Conservation (phyloP, 2,113 vertebrate species). For the Saccopteryx bilineata region DNA sequence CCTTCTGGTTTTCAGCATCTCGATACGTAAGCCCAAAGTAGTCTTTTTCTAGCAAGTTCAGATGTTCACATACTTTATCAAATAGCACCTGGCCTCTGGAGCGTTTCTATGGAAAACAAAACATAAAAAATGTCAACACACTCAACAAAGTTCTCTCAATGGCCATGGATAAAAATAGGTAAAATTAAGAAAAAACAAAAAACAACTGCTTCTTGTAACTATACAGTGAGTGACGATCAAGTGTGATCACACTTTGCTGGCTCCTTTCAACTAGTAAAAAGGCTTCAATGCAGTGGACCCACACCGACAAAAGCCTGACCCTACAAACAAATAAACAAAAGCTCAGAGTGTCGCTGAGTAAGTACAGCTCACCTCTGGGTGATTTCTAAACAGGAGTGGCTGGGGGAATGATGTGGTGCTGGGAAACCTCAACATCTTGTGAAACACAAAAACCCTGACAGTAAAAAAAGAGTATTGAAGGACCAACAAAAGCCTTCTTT, state of each 20-base stretch:
- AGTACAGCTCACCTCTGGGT: neutral
- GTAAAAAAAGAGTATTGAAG: neutral
- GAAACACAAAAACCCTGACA: neutral
- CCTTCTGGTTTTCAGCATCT: constrained; percentile 98
- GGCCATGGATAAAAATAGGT: neutral
- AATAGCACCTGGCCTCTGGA: constrained; percentile 95
- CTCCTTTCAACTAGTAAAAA: neutral
- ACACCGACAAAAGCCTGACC: neutral
- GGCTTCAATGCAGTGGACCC: neutral
- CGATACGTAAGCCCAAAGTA: constrained; percentile 96
- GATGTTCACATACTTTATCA: constrained; percentile 97
- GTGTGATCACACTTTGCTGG: too few relatives aligned
- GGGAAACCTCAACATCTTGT: neutral
- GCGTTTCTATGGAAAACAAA: constrained; percentile 91
- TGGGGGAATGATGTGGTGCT: neutral
- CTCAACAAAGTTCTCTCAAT: neutral
- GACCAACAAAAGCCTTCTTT: neutral
- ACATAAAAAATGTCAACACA: constrained; percentile 14
- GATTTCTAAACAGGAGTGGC: neutral
- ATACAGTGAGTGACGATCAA: neutral
- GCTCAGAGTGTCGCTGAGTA: neutral
- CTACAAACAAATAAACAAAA: neutral
- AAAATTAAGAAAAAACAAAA: neutral
- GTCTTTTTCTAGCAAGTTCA: constrained; percentile 98
- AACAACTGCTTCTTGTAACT: neutral